phyloP scores from a whole-genome alignment of 2,113 vertebrate genomes.

The Tetrax tetrax region DNA sequence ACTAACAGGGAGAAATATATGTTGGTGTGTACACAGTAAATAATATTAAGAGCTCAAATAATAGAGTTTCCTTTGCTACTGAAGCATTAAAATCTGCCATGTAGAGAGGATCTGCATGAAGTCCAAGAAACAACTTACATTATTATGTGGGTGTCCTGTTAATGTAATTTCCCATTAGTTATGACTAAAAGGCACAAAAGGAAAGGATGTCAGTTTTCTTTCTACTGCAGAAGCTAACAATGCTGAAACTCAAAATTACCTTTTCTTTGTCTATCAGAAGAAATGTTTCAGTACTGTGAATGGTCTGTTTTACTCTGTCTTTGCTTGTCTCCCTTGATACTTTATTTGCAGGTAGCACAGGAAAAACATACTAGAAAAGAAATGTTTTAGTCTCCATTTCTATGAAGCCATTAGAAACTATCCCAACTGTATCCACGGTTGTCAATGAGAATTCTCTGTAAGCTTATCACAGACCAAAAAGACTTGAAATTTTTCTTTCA shows the following conservation, averaged over 20 bases:
- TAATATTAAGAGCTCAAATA: neutral
- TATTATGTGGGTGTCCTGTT: neutral
- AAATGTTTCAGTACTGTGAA: neutral
- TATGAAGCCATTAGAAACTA: neutral
- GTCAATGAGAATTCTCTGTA: neutral
- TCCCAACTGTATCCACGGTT: neutral
- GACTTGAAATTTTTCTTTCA: neutral
- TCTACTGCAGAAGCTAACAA: neutral
- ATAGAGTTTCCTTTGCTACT: neutral
- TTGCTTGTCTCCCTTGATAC: neutral
- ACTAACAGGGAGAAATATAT: neutral
- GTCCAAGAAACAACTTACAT: neutral
- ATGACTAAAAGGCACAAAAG: neutral
- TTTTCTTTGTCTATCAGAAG: neutral
- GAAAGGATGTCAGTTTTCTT: neutral
- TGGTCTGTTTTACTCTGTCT: neutral
- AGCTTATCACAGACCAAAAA: neutral
- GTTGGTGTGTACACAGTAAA: neutral
- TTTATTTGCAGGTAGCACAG: neutral
- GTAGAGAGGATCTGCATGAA: neutral
- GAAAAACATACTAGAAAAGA: neutral
- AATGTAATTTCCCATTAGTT: neutral
- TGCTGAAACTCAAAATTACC: neutral
- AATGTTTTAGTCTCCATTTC: neutral
- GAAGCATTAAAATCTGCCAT: neutral